Evolutionary conservation across 2,113 vertebrate genomes (phyloP).

Genomic region (Pyrgilauda ruficollis): DNA sequence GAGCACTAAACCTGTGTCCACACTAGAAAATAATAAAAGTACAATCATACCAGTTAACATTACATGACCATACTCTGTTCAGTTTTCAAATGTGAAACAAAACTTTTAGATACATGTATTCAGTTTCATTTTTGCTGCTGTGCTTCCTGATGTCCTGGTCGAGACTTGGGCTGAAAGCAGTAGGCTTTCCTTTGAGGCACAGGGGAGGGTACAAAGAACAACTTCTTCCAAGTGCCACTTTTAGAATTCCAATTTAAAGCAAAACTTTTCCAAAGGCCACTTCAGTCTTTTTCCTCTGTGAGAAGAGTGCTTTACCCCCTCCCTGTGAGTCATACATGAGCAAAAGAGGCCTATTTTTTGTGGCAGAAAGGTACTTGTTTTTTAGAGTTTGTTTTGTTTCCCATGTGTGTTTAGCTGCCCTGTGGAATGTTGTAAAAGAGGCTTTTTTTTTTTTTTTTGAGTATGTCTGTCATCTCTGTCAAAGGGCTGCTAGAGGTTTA

Average conservation of each 20-base stretch:
- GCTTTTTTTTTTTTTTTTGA: slow-evolving; percentile 6
- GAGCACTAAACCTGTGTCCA: background rate
- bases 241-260: background rate
- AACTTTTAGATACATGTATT: background rate
- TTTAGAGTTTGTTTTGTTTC: background rate
- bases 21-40: background rate
- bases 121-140: background rate
- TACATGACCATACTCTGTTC: background rate
- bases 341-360: background rate
- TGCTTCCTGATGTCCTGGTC: background rate
- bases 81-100: background rate
- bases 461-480: background rate
- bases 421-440: background rate
- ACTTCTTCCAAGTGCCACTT: background rate
- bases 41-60: rapidly evolving
- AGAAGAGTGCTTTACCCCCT: background rate
- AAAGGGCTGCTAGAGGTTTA: background rate
- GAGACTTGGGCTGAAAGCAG: background rate
- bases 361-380: background rate
- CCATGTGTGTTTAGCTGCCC: background rate
- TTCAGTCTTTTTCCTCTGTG: background rate
- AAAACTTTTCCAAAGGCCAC: background rate
- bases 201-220: background rate
- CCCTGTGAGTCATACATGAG: background rate
- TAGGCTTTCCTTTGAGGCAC: background rate